Conservation (phyloP, 2,888 invertebrate genomes). For the Lymantria monacha region DNA sequence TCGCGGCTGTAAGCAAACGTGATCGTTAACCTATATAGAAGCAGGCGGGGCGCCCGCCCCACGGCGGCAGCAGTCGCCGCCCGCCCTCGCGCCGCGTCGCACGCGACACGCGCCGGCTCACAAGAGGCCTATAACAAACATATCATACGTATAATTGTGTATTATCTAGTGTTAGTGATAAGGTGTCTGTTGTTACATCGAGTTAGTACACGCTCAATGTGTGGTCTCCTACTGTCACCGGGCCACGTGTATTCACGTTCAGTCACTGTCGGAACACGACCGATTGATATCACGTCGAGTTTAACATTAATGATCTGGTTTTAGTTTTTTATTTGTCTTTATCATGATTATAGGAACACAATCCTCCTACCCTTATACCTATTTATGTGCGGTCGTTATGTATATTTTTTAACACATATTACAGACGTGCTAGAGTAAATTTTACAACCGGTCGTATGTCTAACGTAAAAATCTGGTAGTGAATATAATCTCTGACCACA, state of each 20-base stretch:
- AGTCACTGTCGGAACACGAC: too few relatives aligned
- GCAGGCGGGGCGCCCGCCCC: conserved; percentile 29
- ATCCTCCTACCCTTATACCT: too few relatives aligned
- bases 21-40: conserved; percentile 71
- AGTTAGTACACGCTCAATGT: conserved; percentile 23
- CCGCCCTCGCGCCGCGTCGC: conserved; percentile 58
- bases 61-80: conserved; percentile 63
- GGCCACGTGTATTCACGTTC: conserved; percentile 13
- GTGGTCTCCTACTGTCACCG: conserved; percentile 23
- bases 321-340: too few relatives aligned
- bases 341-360: too few relatives aligned
- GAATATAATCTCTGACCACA: too few relatives aligned
- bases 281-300: too few relatives aligned
- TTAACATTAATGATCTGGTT: too few relatives aligned
- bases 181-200: conserved; percentile 36
- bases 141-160: conserved; percentile 58
- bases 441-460: too few relatives aligned
- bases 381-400: too few relatives aligned
- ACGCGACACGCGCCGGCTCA: conserved; percentile 41
- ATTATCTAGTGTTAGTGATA: conserved; percentile 36
- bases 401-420: too few relatives aligned
- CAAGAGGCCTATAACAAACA: conserved; percentile 66
- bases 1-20: conserved; percentile 49
- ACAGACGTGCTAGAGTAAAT: too few relatives aligned
- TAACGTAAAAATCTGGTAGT: too few relatives aligned